Percentiles rank a stretch among this genome's conserved stretches.
phyloP scores from a whole-genome alignment of 2,888 invertebrate genomes.

The Nephrotoma appendiculata region DNA sequence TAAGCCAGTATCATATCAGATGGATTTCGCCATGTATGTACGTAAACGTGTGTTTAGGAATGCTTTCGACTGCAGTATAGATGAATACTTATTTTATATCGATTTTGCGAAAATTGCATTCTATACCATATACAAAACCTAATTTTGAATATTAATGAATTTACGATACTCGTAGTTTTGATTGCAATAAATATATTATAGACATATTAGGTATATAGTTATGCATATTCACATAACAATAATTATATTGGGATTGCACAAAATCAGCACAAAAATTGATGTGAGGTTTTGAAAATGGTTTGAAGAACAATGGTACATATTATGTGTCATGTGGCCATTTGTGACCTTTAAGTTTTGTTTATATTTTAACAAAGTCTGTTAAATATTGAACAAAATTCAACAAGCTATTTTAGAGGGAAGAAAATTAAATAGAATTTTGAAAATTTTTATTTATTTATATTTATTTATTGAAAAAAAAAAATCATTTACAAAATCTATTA shows the following conservation, averaged over 20 bases:
- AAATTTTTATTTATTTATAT: no score
- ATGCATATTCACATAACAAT: neutral
- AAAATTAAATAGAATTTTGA: no score
- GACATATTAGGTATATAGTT: neutral
- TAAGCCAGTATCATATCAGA: neutral
- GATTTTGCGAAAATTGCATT: neutral
- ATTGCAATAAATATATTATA: neutral
- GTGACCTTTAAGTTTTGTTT: no score
- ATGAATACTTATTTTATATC: neutral
- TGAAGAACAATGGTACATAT: no score
- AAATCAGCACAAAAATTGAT: neutral
- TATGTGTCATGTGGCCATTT: no score
- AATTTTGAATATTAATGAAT: neutral
- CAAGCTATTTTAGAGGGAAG: no score
- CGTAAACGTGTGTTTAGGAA: no score
- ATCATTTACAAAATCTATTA: no score
- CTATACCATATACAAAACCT: neutral
- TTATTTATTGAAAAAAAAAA: no score
- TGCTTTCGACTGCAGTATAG: neutral
- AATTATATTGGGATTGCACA: neutral
- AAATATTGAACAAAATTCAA: no score
- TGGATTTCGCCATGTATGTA: neutral
- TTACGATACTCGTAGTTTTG: neutral
- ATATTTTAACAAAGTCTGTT: no score
- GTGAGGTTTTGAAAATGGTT: no score